Percentiles rank a stretch among this genome's conserved stretches.
Evolutionary conservation across 2,888 invertebrate species (phyloP).

Genomic region (Melanophora roralis): DNA sequence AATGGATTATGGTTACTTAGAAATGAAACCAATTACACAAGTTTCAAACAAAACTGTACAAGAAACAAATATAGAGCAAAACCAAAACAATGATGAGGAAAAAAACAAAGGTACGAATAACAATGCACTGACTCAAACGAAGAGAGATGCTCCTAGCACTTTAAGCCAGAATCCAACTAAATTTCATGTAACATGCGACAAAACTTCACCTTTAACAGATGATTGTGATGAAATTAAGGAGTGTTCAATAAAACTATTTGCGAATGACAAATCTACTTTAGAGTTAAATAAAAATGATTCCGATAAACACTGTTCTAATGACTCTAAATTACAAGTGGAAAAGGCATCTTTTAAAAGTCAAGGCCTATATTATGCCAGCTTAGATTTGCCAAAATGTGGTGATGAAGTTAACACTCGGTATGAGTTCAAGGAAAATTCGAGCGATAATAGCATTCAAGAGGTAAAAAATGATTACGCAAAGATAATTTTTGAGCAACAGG

Average conservation of each 20-base stretch:
- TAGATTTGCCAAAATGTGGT: conserved; percentile 78
- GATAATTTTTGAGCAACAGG: conserved; percentile 83
- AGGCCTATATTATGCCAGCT: conserved; percentile 82
- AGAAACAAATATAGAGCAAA: not conserved
- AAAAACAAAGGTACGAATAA: not conserved
- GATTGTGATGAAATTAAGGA: not conserved
- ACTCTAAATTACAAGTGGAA: not conserved
- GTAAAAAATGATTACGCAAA: conserved; percentile 81
- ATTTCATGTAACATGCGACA: not conserved
- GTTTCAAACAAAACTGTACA: not conserved
- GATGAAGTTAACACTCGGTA: conserved; percentile 65
- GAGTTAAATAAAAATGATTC: not conserved
- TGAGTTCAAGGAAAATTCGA: conserved; percentile 69
- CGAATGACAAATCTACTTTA: not conserved
- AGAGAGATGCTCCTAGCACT: not conserved
- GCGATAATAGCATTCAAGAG: conserved; percentile 6
- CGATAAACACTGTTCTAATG: not conserved
- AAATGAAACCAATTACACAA: conserved; percentile 78
- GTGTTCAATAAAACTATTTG: too few species aligned
- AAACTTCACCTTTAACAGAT: not conserved
- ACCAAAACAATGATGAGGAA: not conserved
- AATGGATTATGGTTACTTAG: conserved; percentile 79
- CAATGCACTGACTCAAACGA: not conserved
- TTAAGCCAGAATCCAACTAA: not conserved
- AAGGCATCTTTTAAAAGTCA: conserved; percentile 74